These are phyloP conservation scores for Ficedula albicollis DNA, from an alignment of 2,797 vertebrate species.

Conservation along the genomic window DNA sequence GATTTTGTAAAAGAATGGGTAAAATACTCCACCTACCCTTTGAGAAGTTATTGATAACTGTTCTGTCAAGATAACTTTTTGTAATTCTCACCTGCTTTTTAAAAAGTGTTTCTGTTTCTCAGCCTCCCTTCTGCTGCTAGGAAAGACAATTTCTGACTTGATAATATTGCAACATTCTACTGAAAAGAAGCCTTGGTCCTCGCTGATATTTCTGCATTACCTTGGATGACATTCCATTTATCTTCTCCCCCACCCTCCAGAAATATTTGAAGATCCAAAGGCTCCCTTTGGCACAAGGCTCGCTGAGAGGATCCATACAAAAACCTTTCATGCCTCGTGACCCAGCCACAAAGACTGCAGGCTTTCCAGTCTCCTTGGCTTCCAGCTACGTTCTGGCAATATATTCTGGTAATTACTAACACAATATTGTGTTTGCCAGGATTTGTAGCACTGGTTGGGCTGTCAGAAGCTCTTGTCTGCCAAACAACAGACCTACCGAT, in stretches of 20 bases:
- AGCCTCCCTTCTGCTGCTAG: neutral
- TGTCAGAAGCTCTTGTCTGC: neutral
- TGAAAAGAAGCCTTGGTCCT: neutral
- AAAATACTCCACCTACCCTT: neutral
- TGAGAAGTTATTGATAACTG: neutral
- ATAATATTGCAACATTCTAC: neutral
- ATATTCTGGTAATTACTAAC: neutral
- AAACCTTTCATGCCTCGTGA: neutral
- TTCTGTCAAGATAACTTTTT: neutral
- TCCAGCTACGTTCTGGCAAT: neutral
- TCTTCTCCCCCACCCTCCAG: neutral
- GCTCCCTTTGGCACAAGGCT: neutral
- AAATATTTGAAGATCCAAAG: neutral
- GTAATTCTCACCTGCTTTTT: neutral
- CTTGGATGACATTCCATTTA: neutral
- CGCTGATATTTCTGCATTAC: neutral
- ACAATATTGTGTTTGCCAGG: neutral
- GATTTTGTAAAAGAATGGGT: neutral
- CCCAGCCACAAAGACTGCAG: neutral
- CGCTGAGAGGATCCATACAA: neutral
- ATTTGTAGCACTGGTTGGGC: neutral
- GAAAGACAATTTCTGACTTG: neutral
- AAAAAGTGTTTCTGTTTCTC: neutral
- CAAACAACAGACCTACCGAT: neutral
- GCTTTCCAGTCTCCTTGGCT: neutral